Base-by-base conservation (phyloP, 2,888 invertebrate genomes). In the Nasonovia ribisnigri region DNA sequence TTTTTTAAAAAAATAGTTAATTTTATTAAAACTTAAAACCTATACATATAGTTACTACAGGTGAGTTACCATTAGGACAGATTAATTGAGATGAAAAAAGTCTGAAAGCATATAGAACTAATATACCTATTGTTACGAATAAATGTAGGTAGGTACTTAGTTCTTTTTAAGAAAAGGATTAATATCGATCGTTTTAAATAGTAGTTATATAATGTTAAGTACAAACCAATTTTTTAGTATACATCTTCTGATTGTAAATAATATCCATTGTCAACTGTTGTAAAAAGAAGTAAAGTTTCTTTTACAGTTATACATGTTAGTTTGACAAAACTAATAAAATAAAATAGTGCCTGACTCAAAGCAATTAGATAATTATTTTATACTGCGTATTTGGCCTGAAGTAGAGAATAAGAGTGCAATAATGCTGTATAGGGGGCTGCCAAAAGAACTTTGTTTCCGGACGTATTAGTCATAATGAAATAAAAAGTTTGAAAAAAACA, bases 321-420 rank as follows among this genome's bases (percentile, higher is more conserved):
- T 92, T 92, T 42, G 92, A 86, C 87, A 42, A 88, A 92, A 92
- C 60, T 92, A 92, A 92, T 92, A 92, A 87, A 91, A 88, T 87
- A 60, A 92, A 67, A 92, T 51, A 42, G 36, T 48, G n/a, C n/a
- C 24, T 46, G 16, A 36, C 60, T 36, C 24, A 10, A 87, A 88
- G 36, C 87, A 87, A 87, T 92, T 87, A 51, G 60, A 88, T 67
- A 92, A 92, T 92, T 92, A 92, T 92, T 92, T 92, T 42, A 51
- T 88, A 67, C 29, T 77, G 77, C 36, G 77, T 87, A 20, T 92
- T 42, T 67, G 67, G 36, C 3, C 87, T 36, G 20, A 67, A 92
- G 48, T 92, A 36, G 60, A 87, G 67, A 46, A 92, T 4, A 42
- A n/a, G 36, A 67, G 36, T 20, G 42, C 46, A 67, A 91, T 36